These are phyloP conservation scores for Leptoclinus maculatus DNA, from an alignment of 2,797 vertebrate genomes.

Conservation along the genomic window DNA sequence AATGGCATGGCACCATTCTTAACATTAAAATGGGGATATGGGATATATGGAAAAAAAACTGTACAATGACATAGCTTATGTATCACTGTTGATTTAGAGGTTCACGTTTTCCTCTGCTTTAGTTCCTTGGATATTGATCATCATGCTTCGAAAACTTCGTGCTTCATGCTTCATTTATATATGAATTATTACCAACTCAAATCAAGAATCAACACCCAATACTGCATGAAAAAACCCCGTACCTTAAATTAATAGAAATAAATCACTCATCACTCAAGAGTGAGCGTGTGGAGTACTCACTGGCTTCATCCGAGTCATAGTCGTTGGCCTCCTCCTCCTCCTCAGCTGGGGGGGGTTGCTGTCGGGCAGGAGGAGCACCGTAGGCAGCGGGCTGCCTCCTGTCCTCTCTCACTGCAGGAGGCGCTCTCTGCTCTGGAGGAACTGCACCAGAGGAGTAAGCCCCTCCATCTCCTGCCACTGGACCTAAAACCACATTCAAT, in stretches of 20 bases:
- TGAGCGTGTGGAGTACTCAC: constrained; percentile 80
- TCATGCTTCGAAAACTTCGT: constrained; percentile 40
- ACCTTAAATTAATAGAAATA: constrained; percentile 29
- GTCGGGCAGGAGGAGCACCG: constrained; percentile 67
- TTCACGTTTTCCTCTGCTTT: constrained; percentile 28
- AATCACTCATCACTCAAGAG: constrained; percentile 10
- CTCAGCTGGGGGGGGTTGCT: constrained; percentile 78
- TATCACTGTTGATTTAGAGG: constrained; percentile 38
- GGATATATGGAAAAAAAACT: constrained; percentile 1
- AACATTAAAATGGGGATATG: constrained; percentile 48
- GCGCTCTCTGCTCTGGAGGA: constrained; percentile 76
- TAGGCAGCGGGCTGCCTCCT: constrained; percentile 81
- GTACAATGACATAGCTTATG: constrained; percentile 31
- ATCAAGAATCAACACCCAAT: constrained; percentile 26
- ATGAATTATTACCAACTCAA: constrained; percentile 47
- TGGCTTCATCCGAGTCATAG: constrained; percentile 97
- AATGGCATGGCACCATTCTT: constrained; percentile 50
- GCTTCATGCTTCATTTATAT: too few relatives aligned
- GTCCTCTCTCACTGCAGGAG: constrained; percentile 83
- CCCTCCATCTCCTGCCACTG: constrained; percentile 67
- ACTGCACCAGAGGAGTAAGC: constrained; percentile 58
- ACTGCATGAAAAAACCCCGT: background rate
- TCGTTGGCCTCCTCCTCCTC: constrained; percentile 94
- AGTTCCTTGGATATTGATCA: constrained; percentile 44
- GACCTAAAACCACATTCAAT: constrained; percentile 56